These are phyloP conservation scores for Atrina japonica DNA, from an alignment of 2,888 invertebrate genomes.

Conservation along the genomic window DNA sequence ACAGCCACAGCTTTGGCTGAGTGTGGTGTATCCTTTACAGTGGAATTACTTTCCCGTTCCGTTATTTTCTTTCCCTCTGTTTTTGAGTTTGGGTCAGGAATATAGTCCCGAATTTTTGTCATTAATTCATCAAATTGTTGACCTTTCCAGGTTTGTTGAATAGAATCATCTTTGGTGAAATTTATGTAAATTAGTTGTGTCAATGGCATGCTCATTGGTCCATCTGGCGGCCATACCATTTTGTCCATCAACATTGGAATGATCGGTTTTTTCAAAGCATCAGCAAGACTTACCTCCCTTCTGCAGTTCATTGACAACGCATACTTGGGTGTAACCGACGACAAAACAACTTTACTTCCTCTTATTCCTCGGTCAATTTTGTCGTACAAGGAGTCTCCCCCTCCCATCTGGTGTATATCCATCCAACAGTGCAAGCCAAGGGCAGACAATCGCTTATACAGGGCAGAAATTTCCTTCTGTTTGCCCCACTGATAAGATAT, in stretches of 20 bases:
- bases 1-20: background rate
- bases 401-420: slow-evolving; percentile 80
- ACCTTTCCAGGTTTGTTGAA: slow-evolving; percentile 65
- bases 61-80: background rate
- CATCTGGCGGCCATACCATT: slow-evolving; percentile 76
- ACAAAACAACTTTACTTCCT: slow-evolving; percentile 70
- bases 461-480: slow-evolving; percentile 71
- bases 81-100: no score
- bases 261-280: slow-evolving; percentile 76
- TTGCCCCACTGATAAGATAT: slow-evolving; percentile 79
- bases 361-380: slow-evolving; percentile 77
- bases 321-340: slow-evolving; percentile 78
- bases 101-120: slow-evolving; percentile 49
- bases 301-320: slow-evolving; percentile 77
- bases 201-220: slow-evolving; percentile 78
- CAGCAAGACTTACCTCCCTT: slow-evolving; percentile 76
- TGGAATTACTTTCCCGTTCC: background rate
- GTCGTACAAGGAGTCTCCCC: slow-evolving; percentile 78
- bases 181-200: slow-evolving; percentile 75
- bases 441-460: slow-evolving; percentile 68
- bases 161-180: slow-evolving; percentile 56
- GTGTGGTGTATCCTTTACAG: background rate
- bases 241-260: slow-evolving; percentile 76
- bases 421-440: slow-evolving; percentile 76
- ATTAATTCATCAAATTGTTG: slow-evolving; percentile 63